Conservation (phyloP, 92 coral and sea anemone genomes). For the Parazoanthus atlanticus region DNA sequence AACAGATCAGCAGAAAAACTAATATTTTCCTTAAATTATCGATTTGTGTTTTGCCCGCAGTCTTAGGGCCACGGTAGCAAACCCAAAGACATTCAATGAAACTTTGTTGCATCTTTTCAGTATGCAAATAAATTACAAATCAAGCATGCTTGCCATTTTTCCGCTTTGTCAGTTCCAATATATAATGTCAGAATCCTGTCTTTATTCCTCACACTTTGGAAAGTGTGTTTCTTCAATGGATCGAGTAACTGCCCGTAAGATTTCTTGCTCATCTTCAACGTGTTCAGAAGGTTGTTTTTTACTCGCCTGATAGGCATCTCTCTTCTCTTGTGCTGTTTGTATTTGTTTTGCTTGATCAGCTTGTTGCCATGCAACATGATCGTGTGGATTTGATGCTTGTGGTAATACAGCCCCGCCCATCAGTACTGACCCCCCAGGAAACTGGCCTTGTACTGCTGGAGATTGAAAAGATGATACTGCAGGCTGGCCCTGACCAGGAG, state of each 20-base stretch:
- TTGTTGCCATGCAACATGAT: background rate
- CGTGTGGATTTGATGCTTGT: background rate
- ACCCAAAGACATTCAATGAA: too few relatives aligned
- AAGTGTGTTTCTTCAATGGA: slow-evolving; percentile 37
- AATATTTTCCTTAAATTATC: too few relatives aligned
- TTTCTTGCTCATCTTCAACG: slow-evolving; percentile 18
- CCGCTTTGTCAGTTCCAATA: too few relatives aligned
- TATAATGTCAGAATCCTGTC: background rate
- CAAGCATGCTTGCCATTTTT: too few relatives aligned
- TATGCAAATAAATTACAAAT: too few relatives aligned
- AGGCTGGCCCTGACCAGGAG: background rate
- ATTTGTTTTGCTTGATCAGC: background rate
- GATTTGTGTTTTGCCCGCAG: too few relatives aligned
- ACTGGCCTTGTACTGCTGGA: background rate
- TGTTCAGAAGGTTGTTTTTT: slow-evolving; percentile 24
- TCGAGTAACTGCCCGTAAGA: background rate
- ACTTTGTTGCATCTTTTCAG: too few relatives aligned
- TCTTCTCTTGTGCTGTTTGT: slow-evolving; percentile 16
- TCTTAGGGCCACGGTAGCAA: too few relatives aligned
- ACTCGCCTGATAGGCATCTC: background rate
- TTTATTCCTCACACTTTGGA: slow-evolving; percentile 35
- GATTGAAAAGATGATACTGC: background rate
- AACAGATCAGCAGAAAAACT: too few relatives aligned
- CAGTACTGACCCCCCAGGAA: background rate
- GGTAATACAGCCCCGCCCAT: background rate